phyloP scores from a whole-genome alignment of 2,888 invertebrate species.

The Blera fallax region DNA sequence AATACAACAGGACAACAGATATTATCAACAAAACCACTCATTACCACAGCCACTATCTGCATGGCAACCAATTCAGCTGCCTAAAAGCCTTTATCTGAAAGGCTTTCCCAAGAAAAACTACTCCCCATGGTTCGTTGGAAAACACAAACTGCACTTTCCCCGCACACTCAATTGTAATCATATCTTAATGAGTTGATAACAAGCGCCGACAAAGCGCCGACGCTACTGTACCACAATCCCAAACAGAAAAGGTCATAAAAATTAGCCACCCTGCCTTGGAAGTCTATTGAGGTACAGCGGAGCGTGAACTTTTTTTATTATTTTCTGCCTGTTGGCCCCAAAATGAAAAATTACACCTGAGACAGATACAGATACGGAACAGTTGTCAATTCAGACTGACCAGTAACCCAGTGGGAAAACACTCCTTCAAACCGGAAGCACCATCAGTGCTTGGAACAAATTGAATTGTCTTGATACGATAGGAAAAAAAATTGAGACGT shows the following conservation, averaged over 20 bases:
- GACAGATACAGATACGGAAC: conserved; percentile 32
- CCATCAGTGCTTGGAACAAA: conserved; percentile 40
- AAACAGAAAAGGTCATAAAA: conserved; percentile 41
- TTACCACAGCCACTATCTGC: conserved; percentile 15
- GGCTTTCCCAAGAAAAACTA: conserved; percentile 58
- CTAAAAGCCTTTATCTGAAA: conserved; percentile 52
- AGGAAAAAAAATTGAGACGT: background rate
- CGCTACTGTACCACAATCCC: conserved; percentile 35
- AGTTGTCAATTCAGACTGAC: conserved; percentile 23
- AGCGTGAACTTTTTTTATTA: conserved; percentile 54
- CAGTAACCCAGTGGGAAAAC: background rate
- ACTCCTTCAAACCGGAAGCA: conserved; percentile 37
- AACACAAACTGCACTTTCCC: conserved; percentile 60
- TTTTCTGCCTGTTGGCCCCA: background rate
- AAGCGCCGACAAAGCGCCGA: conserved; percentile 55
- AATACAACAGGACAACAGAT: background rate
- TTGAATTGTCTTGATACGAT: conserved; percentile 44
- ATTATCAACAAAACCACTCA: background rate
- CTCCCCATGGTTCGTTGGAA: conserved; percentile 38
- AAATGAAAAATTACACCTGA: conserved; percentile 56
- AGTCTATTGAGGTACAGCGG: conserved; percentile 33
- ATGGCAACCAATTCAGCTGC: conserved; percentile 38
- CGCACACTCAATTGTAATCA: conserved; percentile 62
- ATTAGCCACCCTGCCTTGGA: conserved; percentile 53
- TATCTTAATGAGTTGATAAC: conserved; percentile 71